phyloP scores from a whole-genome alignment of 2,113 vertebrate species.

The Myanophis thanlyinensis region DNA sequence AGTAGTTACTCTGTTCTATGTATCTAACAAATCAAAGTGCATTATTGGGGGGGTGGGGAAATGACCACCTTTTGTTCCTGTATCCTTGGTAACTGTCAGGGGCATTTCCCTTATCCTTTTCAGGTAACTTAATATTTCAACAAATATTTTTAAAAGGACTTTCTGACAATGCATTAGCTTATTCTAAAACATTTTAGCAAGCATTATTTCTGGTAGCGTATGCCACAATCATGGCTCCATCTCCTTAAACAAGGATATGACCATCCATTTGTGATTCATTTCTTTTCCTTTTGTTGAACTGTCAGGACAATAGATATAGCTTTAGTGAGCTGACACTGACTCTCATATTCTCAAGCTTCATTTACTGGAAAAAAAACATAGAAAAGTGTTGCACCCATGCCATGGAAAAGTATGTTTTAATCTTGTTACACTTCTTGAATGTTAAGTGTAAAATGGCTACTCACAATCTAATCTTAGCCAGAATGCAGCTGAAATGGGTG shows the following conservation, averaged over 20 bases:
- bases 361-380: slow-evolving; percentile 34
- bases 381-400: slow-evolving; percentile 40
- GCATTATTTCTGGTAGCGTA: slow-evolving; percentile 23
- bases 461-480: slow-evolving; percentile 47
- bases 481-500: slow-evolving; percentile 42
- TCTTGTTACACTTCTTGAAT: slow-evolving; percentile 55
- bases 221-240: slow-evolving; percentile 36
- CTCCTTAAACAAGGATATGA: slow-evolving; percentile 33
- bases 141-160: not conserved
- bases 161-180: not conserved
- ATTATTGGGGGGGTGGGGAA: not conserved
- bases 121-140: not conserved
- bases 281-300: slow-evolving; percentile 46
- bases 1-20: not conserved
- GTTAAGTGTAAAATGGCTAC: slow-evolving; percentile 51
- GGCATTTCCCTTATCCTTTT: not conserved
- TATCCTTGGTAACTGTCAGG: slow-evolving; percentile 10
- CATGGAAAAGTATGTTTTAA: slow-evolving; percentile 57
- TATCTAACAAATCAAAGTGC: not conserved
- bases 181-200: slow-evolving; percentile 41
- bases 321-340: slow-evolving; percentile 54
- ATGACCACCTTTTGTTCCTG: not conserved
- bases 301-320: slow-evolving; percentile 44
- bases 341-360: slow-evolving; percentile 37
- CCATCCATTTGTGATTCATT: slow-evolving; percentile 46